Conservation (phyloP, 1,140 invertebrate species). For the Drosophila lowei region DNA sequence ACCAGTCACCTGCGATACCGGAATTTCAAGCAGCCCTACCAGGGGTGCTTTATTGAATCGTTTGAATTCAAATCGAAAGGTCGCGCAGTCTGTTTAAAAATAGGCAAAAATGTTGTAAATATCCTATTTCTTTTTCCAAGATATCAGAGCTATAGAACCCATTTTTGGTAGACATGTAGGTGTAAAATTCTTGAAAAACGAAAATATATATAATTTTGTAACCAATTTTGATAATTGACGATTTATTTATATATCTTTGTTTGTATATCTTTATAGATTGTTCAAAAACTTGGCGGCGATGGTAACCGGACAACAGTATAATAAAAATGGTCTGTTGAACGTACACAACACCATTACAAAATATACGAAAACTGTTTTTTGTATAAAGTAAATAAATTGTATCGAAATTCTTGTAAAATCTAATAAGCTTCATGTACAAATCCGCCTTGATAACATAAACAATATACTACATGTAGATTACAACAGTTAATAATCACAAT, state of each 20-base stretch:
- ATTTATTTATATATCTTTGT: neutral
- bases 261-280: slow-evolving; percentile 57
- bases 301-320: slow-evolving; percentile 79
- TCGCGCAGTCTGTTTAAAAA: no score
- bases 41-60: neutral
- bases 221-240: no score
- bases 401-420: slow-evolving; percentile 54
- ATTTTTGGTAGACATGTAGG: no score
- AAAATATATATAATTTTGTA: neutral
- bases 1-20: neutral
- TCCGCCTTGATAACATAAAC: slow-evolving; percentile 25
- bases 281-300: slow-evolving; percentile 79
- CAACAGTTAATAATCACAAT: slow-evolving; percentile 7
- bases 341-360: slow-evolving; percentile 22
- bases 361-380: slow-evolving; percentile 48
- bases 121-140: no score
- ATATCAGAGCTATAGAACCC: no score
- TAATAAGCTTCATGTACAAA: slow-evolving; percentile 33
- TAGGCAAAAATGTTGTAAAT: no score
- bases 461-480: slow-evolving; percentile 29
- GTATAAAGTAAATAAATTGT: slow-evolving; percentile 66
- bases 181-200: no score
- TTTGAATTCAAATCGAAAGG: no score
- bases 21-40: no score
- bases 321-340: slow-evolving; percentile 38